These are phyloP conservation scores for Meloe dianella DNA, from an alignment of 2,888 invertebrate species.

Conservation along the genomic window DNA sequence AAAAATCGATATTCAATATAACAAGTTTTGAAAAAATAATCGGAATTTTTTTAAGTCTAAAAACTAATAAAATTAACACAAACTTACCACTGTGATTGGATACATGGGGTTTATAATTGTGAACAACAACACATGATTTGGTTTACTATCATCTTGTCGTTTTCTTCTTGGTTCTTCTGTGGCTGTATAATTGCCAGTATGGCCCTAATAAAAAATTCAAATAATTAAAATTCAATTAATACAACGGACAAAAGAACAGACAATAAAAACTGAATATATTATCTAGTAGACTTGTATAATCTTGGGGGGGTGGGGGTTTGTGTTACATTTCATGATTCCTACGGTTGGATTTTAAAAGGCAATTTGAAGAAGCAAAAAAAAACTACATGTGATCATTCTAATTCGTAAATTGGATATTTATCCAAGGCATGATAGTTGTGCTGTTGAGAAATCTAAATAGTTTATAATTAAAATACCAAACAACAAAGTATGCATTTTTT, in stretches of 20 bases:
- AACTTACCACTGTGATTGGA: slow-evolving; percentile 98
- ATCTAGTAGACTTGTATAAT: no score
- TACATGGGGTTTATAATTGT: slow-evolving; percentile 98
- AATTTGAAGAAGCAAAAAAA: no score
- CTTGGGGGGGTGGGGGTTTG: no score
- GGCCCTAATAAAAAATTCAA: slow-evolving; percentile 49
- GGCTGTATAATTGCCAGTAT: slow-evolving; percentile 52
- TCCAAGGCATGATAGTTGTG: not conserved
- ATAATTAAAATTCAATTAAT: slow-evolving; percentile 8
- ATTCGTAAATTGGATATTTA: not conserved
- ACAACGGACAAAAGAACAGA: not conserved
- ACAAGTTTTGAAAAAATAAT: no score
- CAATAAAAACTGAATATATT: slow-evolving; percentile 15
- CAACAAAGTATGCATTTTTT: not conserved
- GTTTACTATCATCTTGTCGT: slow-evolving; percentile 82
- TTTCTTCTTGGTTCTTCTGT: slow-evolving; percentile 74
- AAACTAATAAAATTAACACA: not conserved
- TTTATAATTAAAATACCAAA: no score
- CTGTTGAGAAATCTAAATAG: no score
- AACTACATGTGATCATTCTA: not conserved
- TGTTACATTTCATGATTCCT: no score
- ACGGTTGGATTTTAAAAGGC: no score
- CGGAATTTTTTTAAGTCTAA: not conserved
- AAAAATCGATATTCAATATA: no score
- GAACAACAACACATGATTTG: slow-evolving; percentile 96